These are phyloP conservation scores for Plecotus auritus DNA, from an alignment of 2,113 vertebrate species.

Conservation along the genomic window DNA sequence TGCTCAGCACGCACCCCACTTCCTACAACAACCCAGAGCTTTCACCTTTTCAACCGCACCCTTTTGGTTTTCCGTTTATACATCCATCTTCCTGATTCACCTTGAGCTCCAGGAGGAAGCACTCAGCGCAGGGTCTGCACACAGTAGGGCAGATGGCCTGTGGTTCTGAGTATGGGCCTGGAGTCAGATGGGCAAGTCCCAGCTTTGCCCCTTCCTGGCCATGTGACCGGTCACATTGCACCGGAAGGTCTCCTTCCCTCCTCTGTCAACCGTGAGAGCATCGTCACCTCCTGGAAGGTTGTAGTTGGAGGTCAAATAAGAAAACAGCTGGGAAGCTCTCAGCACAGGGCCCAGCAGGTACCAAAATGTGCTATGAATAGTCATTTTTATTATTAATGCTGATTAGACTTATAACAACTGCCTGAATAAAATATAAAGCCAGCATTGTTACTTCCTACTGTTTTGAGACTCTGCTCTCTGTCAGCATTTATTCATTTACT, in stretches of 20 bases:
- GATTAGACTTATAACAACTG: background rate
- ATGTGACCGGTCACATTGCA: rapidly evolving
- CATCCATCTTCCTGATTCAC: background rate
- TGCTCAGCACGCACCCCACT: background rate
- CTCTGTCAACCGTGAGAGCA: background rate
- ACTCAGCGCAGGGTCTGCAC: rapidly evolving
- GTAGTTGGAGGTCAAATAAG: background rate
- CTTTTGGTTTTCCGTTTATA: background rate
- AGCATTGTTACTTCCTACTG: background rate
- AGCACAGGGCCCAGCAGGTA: rapidly evolving
- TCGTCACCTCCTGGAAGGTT: rapidly evolving
- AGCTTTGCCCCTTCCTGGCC: background rate
- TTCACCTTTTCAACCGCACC: background rate
- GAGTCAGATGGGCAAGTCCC: background rate
- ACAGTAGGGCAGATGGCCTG: background rate
- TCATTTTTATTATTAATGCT: background rate
- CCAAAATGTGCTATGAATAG: background rate
- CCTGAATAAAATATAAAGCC: background rate
- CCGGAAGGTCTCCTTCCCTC: background rate
- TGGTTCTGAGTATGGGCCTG: background rate
- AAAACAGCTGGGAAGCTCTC: background rate
- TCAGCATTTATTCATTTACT: background rate
- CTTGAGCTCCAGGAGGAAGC: rapidly evolving
- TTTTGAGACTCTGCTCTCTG: background rate
- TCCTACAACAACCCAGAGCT: background rate